Evolutionary conservation across 2,888 invertebrate species (phyloP).

Genomic region (Stratiomys singularior): DNA sequence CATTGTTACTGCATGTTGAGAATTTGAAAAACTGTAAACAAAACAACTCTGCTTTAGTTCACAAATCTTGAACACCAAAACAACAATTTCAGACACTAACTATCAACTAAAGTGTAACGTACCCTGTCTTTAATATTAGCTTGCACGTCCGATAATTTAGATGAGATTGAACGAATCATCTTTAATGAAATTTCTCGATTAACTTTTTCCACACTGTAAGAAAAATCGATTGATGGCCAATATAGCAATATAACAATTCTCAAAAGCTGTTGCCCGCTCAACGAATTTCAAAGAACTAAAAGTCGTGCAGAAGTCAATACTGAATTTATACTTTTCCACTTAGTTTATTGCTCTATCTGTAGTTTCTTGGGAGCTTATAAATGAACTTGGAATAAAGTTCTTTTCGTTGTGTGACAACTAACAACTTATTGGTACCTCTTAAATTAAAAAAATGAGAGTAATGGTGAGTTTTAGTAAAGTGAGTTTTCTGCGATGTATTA

Average conservation of each 20-base stretch:
- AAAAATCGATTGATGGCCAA: background rate
- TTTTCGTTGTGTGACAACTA: no score
- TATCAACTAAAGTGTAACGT: no score
- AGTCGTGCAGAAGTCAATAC: background rate
- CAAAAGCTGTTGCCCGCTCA: background rate
- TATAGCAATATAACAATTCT: no score
- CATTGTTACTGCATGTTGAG: background rate
- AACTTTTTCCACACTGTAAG: background rate
- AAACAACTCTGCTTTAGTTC: background rate
- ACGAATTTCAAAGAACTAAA: constrained; percentile 27
- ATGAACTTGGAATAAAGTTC: no score
- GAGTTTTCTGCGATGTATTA: no score
- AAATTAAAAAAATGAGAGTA: no score
- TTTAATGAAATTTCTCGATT: no score
- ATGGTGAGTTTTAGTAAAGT: no score
- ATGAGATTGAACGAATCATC: constrained; percentile 17
- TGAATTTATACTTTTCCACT: constrained; percentile 22
- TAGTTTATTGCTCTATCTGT: no score
- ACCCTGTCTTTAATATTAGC: constrained; percentile 33
- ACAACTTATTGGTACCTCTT: no score
- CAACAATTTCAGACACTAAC: no score
- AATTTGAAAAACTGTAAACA: background rate
- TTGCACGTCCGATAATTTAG: constrained; percentile 6
- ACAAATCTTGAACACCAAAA: background rate
- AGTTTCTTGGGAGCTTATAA: no score